These are phyloP conservation scores for Bagarius yarrelli DNA, from an alignment of 2,113 vertebrate genomes.

Conservation along the genomic window DNA sequence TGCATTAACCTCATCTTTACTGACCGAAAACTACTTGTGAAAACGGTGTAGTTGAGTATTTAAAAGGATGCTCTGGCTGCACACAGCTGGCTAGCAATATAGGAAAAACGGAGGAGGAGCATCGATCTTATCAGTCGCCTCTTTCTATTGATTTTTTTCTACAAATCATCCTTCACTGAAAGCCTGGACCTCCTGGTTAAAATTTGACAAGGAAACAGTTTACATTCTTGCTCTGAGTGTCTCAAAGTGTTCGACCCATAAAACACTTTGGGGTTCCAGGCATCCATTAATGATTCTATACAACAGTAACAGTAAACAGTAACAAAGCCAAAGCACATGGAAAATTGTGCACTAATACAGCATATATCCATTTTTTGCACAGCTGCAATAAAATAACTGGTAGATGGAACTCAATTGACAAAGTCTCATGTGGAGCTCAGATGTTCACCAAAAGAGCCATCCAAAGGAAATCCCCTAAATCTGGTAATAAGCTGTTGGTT, in stretches of 20 bases:
- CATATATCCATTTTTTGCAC: constrained; percentile 13
- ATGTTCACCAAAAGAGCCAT: constrained; percentile 51
- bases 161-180: not conserved
- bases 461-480: constrained; percentile 55
- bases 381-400: constrained; percentile 18
- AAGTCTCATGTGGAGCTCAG: constrained; percentile 51
- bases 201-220: not conserved
- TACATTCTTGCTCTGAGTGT: constrained; percentile 8
- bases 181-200: constrained; percentile 12
- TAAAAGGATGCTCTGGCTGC: not conserved
- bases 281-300: constrained; percentile 8
- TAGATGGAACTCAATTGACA: not conserved
- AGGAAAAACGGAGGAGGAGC: constrained; percentile 4
- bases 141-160: not conserved
- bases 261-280: constrained; percentile 7
- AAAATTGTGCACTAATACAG: not conserved
- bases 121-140: not conserved
- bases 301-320: constrained; percentile 15
- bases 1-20: constrained; percentile 16
- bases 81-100: not conserved
- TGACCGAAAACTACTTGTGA: not conserved
- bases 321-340: constrained; percentile 1
- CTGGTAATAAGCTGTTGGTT: constrained; percentile 29
- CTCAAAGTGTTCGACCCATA: not conserved
- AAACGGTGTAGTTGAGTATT: not conserved